Evolutionary conservation across 2,888 invertebrate genomes (phyloP).

Genomic region (Sesamia inferens): DNA sequence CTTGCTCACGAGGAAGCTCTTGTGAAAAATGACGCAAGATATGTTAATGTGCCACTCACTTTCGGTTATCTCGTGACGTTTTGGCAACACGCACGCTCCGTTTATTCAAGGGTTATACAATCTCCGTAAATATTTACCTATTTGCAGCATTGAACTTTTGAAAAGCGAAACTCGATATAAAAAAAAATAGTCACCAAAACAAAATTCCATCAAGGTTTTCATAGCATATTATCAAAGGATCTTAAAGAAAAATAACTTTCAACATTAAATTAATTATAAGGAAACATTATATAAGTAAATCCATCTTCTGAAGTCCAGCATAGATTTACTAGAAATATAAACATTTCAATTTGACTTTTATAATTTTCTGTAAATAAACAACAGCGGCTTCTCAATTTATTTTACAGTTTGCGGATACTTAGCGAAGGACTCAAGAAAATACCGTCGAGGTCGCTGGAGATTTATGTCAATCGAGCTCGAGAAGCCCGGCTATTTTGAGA

Average conservation of each 20-base stretch:
- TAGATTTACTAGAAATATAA: conserved; percentile 38
- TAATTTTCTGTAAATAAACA: conserved; percentile 61
- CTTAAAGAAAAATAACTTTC: conserved; percentile 24
- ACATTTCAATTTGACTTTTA: conserved; percentile 45
- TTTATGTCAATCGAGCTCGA: conserved; percentile 68
- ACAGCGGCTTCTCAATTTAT: conserved; percentile 71
- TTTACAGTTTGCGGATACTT: conserved; percentile 73
- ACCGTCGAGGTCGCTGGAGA: conserved; percentile 59
- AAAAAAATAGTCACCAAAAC: conserved; percentile 13
- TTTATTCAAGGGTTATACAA: conserved; percentile 27
- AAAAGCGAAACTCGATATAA: conserved; percentile 1
- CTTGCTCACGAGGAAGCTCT: conserved; percentile 22
- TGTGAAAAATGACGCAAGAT: conserved; percentile 48
- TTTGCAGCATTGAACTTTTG: conserved; percentile 5
- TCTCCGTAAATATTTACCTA: conserved; percentile 23
- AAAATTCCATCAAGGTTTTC: conserved; percentile 52
- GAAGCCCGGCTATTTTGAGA: conserved; percentile 58
- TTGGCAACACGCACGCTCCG: conserved; percentile 51
- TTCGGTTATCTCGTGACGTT: conserved; percentile 56
- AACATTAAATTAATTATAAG: conserved; percentile 16
- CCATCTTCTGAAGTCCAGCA: conserved; percentile 17
- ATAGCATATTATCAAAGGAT: conserved; percentile 43
- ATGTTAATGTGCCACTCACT: conserved; percentile 65
- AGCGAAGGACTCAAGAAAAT: conserved; percentile 65
- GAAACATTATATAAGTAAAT: conserved; percentile 33